phyloP scores from a whole-genome alignment of 1,140 invertebrate genomes.

The Drosophila dunni region DNA sequence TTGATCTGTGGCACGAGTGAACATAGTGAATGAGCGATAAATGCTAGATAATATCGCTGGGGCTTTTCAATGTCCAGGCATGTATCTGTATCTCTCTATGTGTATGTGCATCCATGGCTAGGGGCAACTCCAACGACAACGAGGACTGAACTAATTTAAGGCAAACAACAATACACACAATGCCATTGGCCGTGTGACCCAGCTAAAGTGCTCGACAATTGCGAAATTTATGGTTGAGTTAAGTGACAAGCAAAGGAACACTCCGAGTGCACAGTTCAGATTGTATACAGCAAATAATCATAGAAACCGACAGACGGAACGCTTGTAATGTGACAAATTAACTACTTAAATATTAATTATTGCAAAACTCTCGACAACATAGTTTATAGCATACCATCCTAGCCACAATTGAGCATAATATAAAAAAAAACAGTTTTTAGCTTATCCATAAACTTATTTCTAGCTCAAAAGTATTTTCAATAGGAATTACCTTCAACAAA shows the following conservation, averaged over 20 bases:
- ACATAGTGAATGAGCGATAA: conserved; percentile 62
- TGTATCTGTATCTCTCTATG: neutral
- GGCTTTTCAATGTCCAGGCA: conserved; percentile 34
- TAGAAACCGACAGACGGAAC: neutral
- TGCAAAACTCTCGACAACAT: neutral
- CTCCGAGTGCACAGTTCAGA: neutral
- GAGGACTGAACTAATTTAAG: conserved; percentile 50
- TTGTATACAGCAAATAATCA: neutral
- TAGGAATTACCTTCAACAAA: too few relatives aligned
- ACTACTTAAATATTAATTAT: conserved; percentile 17
- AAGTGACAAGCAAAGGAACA: conserved; percentile 22
- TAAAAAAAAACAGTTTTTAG: too few relatives aligned
- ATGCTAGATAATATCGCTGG: conserved; percentile 70
- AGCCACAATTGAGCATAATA: neutral
- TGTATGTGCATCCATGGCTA: neutral
- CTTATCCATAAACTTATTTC: too few relatives aligned
- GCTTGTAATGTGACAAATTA: conserved; percentile 19
- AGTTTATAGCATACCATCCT: neutral
- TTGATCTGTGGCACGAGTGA: conserved; percentile 2
- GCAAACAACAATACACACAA: conserved; percentile 30
- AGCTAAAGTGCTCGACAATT: conserved; percentile 35
- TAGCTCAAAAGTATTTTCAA: too few relatives aligned
- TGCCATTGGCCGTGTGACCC: conserved; percentile 14
- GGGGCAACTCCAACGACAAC: neutral
- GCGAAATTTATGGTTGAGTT: conserved; percentile 25